Evolutionary conservation across 2,797 vertebrate genomes (phyloP).

Genomic region (Rhabdomys pumilio): DNA sequence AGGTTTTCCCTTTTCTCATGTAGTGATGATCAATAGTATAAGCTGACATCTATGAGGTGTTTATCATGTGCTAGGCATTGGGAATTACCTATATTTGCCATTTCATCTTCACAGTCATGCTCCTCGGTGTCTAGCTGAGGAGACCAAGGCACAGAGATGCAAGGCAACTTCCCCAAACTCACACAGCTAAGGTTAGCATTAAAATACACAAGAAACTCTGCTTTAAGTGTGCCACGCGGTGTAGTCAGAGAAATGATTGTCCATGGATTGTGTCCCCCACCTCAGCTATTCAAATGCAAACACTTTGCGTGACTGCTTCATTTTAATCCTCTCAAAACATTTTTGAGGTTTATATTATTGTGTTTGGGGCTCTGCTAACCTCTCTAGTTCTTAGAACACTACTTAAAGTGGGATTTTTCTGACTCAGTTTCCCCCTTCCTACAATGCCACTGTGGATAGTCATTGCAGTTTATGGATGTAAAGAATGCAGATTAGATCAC

Average conservation of each 20-base stretch:
- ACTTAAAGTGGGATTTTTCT: not conserved
- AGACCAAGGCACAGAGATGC: not conserved
- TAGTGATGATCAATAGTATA: not conserved
- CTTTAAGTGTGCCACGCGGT: slow-evolving; percentile 13
- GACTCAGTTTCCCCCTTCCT: slow-evolving; percentile 46
- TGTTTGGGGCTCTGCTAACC: not conserved
- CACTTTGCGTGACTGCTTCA: not conserved
- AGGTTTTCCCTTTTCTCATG: not conserved
- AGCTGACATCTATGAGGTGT: not conserved
- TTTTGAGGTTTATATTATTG: not conserved
- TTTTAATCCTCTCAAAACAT: slow-evolving; percentile 46
- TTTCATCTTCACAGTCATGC: not conserved
- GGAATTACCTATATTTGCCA: not conserved
- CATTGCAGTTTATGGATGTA: not conserved
- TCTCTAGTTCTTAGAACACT: not conserved
- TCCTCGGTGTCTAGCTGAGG: not conserved
- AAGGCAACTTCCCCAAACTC: not conserved
- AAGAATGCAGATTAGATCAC: not conserved
- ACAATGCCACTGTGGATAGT: not conserved
- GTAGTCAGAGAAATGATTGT: not conserved
- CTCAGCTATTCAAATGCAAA: not conserved
- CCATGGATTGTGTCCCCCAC: not conserved
- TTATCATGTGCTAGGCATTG: not conserved
- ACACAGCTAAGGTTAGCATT: not conserved
- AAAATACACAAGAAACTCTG: not conserved